Percentiles rank a stretch among this genome's conserved stretches.
These are phyloP conservation scores for Conger conger DNA, from an alignment of 2,113 vertebrate genomes.

Conservation along the genomic window DNA sequence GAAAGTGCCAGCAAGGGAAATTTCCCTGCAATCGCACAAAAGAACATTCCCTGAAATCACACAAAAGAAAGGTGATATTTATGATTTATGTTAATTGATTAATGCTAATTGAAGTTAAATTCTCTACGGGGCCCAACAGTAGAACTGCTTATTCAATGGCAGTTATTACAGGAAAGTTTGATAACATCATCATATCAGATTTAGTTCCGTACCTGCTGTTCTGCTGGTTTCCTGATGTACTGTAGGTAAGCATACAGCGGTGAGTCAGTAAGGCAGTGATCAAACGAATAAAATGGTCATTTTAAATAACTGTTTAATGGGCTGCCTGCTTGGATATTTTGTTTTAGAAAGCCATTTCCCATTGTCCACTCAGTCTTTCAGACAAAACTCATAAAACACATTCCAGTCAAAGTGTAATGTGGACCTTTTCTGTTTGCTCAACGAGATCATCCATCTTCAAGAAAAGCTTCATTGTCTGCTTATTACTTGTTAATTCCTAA, in stretches of 20 bases:
- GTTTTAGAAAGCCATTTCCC: background rate
- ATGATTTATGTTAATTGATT: constrained; percentile 23
- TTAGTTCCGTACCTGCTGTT: background rate
- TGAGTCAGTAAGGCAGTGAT: background rate
- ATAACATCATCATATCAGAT: background rate
- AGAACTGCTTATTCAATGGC: background rate
- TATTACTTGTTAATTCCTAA: constrained; percentile 76
- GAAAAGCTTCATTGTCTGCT: constrained; percentile 63
- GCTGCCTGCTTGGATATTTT: background rate
- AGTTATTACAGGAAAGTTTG: background rate
- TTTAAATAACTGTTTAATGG: background rate
- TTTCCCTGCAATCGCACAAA: background rate
- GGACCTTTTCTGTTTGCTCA: constrained; percentile 61
- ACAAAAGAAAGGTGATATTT: background rate
- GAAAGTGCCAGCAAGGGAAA: constrained; percentile 2
- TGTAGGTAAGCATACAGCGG: background rate
- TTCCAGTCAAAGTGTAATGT: constrained; percentile 37
- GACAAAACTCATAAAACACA: constrained; percentile 6
- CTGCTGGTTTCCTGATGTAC: background rate
- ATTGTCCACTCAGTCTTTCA: background rate
- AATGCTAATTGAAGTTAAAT: constrained; percentile 6
- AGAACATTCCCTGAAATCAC: background rate
- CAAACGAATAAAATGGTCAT: background rate
- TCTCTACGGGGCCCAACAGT: background rate
- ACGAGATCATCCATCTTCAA: constrained; percentile 69